Evolutionary conservation across 2,888 invertebrate species (phyloP).

Genomic region (Drosophila flavopinicola): DNA sequence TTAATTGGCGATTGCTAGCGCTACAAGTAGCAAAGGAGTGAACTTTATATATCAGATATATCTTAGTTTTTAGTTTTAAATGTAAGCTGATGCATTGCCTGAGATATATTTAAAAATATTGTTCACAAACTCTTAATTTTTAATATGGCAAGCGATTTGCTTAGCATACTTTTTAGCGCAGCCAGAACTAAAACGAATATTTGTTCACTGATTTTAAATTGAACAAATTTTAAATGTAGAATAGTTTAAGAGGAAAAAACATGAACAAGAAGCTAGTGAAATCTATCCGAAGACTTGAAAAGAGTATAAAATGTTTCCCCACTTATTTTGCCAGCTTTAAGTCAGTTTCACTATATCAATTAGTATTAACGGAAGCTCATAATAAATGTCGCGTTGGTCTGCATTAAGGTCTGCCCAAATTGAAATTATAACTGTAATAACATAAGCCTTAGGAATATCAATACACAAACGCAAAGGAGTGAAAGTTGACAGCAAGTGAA

Average conservation of each 20-base stretch:
- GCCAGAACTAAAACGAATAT: too few relatives aligned
- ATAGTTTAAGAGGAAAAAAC: too few relatives aligned
- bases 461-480: slow-evolving; percentile 14
- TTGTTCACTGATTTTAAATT: too few relatives aligned
- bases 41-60: not conserved
- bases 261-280: too few relatives aligned
- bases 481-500: not conserved
- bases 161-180: slow-evolving; percentile 5
- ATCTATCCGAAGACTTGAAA: too few relatives aligned
- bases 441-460: slow-evolving; percentile 53
- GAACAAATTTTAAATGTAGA: too few relatives aligned
- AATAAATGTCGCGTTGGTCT: slow-evolving; percentile 29
- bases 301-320: too few relatives aligned
- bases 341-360: slow-evolving; percentile 24
- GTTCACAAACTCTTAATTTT: not conserved
- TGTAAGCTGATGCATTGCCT: not conserved
- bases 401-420: slow-evolving; percentile 58
- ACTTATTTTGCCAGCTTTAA: not conserved
- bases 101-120: not conserved
- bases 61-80: not conserved
- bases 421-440: slow-evolving; percentile 71
- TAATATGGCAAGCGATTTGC: not conserved
- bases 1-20: slow-evolving; percentile 54
- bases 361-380: slow-evolving; percentile 36
- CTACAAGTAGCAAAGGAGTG: slow-evolving; percentile 1